Base-by-base conservation (phyloP, 2,113 vertebrate genomes). In the Kryptolebias marmoratus region DNA sequence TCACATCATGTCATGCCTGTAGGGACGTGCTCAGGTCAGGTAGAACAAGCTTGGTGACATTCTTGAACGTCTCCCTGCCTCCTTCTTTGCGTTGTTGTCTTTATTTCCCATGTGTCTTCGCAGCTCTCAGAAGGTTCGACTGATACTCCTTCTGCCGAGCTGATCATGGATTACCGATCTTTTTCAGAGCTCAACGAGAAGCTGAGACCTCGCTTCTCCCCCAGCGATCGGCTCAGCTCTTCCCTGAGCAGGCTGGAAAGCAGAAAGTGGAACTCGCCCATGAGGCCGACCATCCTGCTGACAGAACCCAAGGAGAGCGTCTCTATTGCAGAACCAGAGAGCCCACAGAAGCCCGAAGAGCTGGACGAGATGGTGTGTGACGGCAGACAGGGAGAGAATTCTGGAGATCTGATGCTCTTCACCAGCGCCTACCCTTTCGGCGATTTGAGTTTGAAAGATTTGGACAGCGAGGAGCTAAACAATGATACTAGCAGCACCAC, bases 31-130 rank as follows among this genome's bases (percentile, higher is more conserved):
- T 11, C 58, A 14, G 12, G 60, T 84, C 92, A 82, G 89, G 93
- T 91, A 89, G 80, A 92, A 91, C 93, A 0, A 60, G 93, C 90
- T 77, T 45, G 73, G 55, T 30, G 28, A 70, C 90, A 91, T 94
- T 92, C 75, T 73, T n/a, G 7, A 44, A 18, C 30, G 49, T 52
- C 48, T 59, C 13, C 6, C 54, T 56, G 77, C 69, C 73, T 77
- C 64, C 47, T 44, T 22, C 39, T 64, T 22, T 1, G 22, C 22
- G 22, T 22, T 31, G 36, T 48, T 57, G 42, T 18, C 27, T 81
- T 47, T 68, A 45, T 71, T 61, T 45, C 58, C 48, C 2, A 5
- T 30, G 36, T 62, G 64, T 55, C 5, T 50, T 39, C 31, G 18
- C 11, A 18, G 2, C 58, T 31, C 39, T 44, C 64, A 39, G 55